phyloP scores from a whole-genome alignment of 1,140 invertebrate genomes.

The Diorhabda elongata region DNA sequence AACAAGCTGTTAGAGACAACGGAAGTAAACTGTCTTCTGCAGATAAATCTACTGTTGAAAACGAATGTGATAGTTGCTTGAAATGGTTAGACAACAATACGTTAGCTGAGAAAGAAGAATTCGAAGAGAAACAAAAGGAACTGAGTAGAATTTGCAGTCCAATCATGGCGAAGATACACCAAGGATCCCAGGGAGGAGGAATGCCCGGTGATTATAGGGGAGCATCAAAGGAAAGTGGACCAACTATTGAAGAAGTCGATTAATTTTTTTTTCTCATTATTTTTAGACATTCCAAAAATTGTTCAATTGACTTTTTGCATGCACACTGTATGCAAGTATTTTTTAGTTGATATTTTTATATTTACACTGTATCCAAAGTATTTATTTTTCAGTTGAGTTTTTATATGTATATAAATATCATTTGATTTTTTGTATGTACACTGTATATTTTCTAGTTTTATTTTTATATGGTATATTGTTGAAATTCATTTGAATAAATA shows the following conservation, averaged over 20 bases:
- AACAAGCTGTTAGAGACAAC: slow-evolving; percentile 52
- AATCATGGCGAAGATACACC: slow-evolving; percentile 51
- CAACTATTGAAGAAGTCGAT: slow-evolving; percentile 71
- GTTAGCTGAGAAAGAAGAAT: slow-evolving; percentile 46
- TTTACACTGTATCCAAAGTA: not conserved
- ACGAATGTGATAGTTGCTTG: slow-evolving; percentile 48
- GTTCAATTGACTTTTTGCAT: too few relatives aligned
- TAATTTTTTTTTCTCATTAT: slow-evolving; percentile 44
- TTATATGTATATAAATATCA: too few relatives aligned
- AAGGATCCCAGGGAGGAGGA: slow-evolving; percentile 49
- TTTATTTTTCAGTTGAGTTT: not conserved
- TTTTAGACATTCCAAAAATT: not conserved
- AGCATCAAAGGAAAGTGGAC: slow-evolving; percentile 44
- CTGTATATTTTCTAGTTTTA: too few relatives aligned
- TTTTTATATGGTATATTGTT: too few relatives aligned
- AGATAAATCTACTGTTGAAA: slow-evolving; percentile 46
- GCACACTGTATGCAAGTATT: too few relatives aligned
- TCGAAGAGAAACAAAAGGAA: slow-evolving; percentile 40
- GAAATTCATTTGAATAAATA: too few relatives aligned
- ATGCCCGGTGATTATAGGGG: slow-evolving; percentile 41
- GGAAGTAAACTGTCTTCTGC: slow-evolving; percentile 48
- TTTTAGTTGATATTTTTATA: too few relatives aligned
- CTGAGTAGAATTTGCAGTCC: slow-evolving; percentile 47
- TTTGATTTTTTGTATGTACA: too few relatives aligned
- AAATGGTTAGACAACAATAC: slow-evolving; percentile 56